Conservation (phyloP, 2,888 invertebrate species). For the Noctua comes region DNA sequence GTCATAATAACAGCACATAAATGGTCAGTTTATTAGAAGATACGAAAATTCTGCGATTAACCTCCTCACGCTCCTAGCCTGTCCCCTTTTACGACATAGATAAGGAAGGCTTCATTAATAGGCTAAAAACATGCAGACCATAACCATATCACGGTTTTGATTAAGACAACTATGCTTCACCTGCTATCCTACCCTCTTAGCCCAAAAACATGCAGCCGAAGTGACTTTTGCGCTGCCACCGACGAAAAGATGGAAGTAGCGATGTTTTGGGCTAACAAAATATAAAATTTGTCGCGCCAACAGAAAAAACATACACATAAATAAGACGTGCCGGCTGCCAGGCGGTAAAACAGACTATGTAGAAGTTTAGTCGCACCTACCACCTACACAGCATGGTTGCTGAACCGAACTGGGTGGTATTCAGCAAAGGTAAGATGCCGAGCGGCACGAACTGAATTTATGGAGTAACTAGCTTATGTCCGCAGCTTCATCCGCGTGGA, state of each 20-base stretch:
- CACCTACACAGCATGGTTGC: not conserved
- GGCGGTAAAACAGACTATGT: not conserved
- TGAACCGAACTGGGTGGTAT: not conserved
- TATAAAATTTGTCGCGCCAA: too few species aligned
- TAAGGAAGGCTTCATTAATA: not conserved
- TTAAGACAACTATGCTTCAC: not conserved
- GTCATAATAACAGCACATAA: not conserved
- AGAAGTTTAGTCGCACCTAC: not conserved
- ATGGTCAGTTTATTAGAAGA: not conserved
- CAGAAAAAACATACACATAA: too few species aligned
- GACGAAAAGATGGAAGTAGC: too few species aligned
- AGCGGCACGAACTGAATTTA: too few species aligned
- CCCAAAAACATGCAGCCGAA: too few species aligned
- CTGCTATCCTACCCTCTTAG: too few species aligned
- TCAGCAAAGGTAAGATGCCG: too few species aligned
- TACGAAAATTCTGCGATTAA: not conserved
- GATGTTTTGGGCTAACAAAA: too few species aligned
- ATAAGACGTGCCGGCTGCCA: not conserved
- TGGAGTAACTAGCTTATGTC: too few species aligned
- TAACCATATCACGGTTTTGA: not conserved
- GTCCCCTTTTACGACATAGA: not conserved
- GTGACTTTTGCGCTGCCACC: too few species aligned
- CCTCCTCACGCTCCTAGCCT: not conserved
- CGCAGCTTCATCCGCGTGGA: too few species aligned
- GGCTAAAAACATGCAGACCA: not conserved